Evolutionary conservation across 2,888 invertebrate species (phyloP).

Genomic region (Nomada ferruginata): DNA sequence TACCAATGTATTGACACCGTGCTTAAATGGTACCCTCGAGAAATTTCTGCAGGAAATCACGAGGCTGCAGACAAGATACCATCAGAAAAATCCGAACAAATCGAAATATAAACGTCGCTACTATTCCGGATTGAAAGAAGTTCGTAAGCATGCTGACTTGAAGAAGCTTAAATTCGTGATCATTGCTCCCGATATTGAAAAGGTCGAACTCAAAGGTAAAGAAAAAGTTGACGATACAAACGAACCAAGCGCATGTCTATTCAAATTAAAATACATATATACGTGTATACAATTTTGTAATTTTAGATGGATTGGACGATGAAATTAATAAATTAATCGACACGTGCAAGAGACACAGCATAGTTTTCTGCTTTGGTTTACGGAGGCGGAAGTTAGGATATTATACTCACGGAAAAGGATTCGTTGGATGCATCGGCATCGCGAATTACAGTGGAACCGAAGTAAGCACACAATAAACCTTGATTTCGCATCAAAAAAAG

Average conservation of each 20-base stretch:
- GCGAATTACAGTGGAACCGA: constrained; percentile 75
- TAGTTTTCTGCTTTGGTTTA: constrained; percentile 74
- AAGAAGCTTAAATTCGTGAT: constrained; percentile 76
- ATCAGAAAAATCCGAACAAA: constrained; percentile 72
- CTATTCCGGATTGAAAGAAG: constrained; percentile 76
- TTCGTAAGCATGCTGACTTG: constrained; percentile 69
- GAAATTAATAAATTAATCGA: constrained; percentile 66
- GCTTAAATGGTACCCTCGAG: constrained; percentile 67
- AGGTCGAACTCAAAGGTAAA: constrained; percentile 71
- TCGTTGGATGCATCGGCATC: constrained; percentile 74
- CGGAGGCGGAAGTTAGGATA: constrained; percentile 77
- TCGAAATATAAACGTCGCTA: constrained; percentile 73
- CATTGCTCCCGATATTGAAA: constrained; percentile 77
- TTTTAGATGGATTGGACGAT: constrained; percentile 76
- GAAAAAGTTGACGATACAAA: neutral
- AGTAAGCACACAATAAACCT: constrained; percentile 58
- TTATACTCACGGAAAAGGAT: constrained; percentile 73
- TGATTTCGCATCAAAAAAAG: too few species aligned
- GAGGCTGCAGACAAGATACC: constrained; percentile 74
- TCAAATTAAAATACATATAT: neutral
- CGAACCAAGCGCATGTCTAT: neutral
- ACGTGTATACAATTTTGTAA: neutral
- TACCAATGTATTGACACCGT: constrained; percentile 72
- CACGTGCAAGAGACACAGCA: constrained; percentile 68
- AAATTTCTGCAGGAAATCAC: constrained; percentile 71